A percentile compares a stretch with the other conserved stretches of the same genome.
Evolutionary conservation across 2,888 invertebrate genomes (phyloP).

Genomic region (Rhimphoctona megacephalus): DNA sequence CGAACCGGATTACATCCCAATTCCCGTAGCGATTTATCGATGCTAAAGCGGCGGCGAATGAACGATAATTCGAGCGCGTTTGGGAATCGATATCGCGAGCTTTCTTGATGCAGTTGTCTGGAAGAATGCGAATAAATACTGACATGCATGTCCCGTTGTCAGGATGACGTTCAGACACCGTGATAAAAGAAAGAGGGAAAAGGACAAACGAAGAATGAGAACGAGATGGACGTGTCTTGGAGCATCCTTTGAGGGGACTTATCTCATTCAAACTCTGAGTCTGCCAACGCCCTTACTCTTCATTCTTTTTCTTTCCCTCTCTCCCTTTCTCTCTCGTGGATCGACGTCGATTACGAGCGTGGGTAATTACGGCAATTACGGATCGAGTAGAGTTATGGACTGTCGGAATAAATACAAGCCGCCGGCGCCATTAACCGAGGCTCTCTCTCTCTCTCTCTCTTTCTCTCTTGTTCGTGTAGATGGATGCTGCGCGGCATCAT

Average conservation of each 20-base stretch:
- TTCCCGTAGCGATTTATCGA: conserved; percentile 51
- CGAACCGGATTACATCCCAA: conserved; percentile 49
- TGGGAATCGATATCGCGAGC: conserved; percentile 40
- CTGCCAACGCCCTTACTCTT: conserved; percentile 56
- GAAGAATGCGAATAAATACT: conserved; percentile 24
- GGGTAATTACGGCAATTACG: conserved; percentile 78
- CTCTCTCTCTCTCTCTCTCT: conserved; percentile 62
- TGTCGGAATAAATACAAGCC: conserved; percentile 79
- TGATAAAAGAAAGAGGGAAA: conserved; percentile 10
- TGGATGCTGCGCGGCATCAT: conserved; percentile 48
- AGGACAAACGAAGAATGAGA: conserved; percentile 35
- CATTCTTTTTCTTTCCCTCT: conserved; percentile 40
- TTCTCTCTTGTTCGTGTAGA: conserved; percentile 46
- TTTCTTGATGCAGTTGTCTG: conserved; percentile 35
- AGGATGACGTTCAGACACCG: conserved; percentile 20
- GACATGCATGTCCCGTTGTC: conserved; percentile 5
- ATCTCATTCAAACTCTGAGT: conserved; percentile 54
- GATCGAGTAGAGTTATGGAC: conserved; percentile 78
- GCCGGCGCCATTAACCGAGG: conserved; percentile 74
- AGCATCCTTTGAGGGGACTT: conserved; percentile 42
- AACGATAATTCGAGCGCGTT: conserved; percentile 37
- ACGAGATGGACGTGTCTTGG: conserved; percentile 46
- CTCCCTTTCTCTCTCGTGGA: conserved; percentile 54
- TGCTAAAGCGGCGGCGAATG: conserved; percentile 20
- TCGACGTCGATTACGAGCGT: conserved; percentile 68